Base-by-base conservation (phyloP, 2,113 vertebrate genomes). In the Desmodus rotundus region DNA sequence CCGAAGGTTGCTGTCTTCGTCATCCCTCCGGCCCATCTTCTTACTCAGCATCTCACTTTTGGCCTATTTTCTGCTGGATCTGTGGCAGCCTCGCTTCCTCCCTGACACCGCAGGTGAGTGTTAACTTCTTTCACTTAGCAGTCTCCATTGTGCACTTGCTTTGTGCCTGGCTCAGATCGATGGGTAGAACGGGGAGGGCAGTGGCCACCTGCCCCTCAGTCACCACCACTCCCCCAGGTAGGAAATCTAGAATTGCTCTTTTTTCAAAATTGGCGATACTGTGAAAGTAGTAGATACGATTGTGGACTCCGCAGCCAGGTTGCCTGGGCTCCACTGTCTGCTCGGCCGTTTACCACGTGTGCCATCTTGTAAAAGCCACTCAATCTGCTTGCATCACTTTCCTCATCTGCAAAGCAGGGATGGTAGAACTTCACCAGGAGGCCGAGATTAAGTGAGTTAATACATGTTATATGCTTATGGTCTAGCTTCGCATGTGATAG, bases 1-100 rank as follows among this genome's bases (percentile, higher is more conserved):
- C 97, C 94, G 11, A 98, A 99, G 99, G 99, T 97, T 99, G 80
- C 98, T 99, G 97, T 99, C 99, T 0, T 99, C 99, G 93, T 99
- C 99, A 7, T 99, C 99, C 67, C 97, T 99, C 78, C 98, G 99
- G 89, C 99, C 99, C 41, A 84, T 99, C 43, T 99, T 99, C 97
- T 98, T 99, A 36, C 95, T 99, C 89, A 99, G 99, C 88, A 97
- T 99, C 95, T 99, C 99, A 24, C 98, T 99, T 93, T 97, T 99
- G 96, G 99, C 98, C 41, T 98, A 99, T 33, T 98, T 99, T 95
- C 97, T 99, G 7, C 96, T 99, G 98, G 99, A 99, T 92, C 98
- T 98, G 96, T 99, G 99, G 99, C 99, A 99, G 98, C 99, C 99
- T 92, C 98, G 96, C 84, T 99, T 99, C 97, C 95, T 99, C 47